A percentile compares a stretch with the other conserved stretches of the same genome.
phyloP scores from a whole-genome alignment of 2,888 invertebrate genomes.

The Dichetophora obliterata region DNA sequence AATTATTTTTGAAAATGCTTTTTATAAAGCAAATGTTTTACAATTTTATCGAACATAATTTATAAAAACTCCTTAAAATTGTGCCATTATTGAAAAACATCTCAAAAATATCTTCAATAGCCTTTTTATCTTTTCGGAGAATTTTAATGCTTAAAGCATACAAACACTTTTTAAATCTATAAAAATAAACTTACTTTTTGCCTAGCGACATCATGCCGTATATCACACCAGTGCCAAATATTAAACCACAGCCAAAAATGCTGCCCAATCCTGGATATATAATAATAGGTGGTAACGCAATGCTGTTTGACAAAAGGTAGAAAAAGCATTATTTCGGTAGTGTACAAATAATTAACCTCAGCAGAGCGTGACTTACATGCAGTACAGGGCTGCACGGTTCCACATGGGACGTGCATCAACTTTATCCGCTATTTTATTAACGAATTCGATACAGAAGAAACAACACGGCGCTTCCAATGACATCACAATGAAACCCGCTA shows the following conservation, averaged over 20 bases:
- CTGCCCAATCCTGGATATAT: slow-evolving; percentile 82
- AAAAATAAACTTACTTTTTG: slow-evolving; percentile 82
- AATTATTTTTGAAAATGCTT: too few species aligned
- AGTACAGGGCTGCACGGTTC: slow-evolving; percentile 89
- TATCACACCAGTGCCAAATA: slow-evolving; percentile 88
- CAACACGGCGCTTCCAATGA: slow-evolving; percentile 97
- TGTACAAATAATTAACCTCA: slow-evolving; percentile 4
- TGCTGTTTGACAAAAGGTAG: slow-evolving; percentile 71
- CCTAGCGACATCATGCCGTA: slow-evolving; percentile 97
- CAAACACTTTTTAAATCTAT: not conserved
- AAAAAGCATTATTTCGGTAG: slow-evolving; percentile 17
- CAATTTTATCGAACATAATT: too few species aligned
- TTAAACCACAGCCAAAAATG: slow-evolving; percentile 88
- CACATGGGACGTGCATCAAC: slow-evolving; percentile 89
- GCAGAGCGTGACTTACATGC: slow-evolving; percentile 77
- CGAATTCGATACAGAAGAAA: slow-evolving; percentile 95
- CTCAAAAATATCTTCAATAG: too few species aligned
- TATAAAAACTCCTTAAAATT: too few species aligned
- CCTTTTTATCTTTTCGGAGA: not conserved
- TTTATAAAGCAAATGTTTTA: too few species aligned
- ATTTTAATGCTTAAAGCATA: not conserved
- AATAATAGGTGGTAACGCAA: slow-evolving; percentile 84
- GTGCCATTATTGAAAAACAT: too few species aligned
- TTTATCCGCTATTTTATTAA: slow-evolving; percentile 86
- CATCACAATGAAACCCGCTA: slow-evolving; percentile 89